A percentile compares a stretch with the other conserved stretches of the same genome.
phyloP scores from a whole-genome alignment of 2,888 invertebrate genomes.

The Cheilosia soror region DNA sequence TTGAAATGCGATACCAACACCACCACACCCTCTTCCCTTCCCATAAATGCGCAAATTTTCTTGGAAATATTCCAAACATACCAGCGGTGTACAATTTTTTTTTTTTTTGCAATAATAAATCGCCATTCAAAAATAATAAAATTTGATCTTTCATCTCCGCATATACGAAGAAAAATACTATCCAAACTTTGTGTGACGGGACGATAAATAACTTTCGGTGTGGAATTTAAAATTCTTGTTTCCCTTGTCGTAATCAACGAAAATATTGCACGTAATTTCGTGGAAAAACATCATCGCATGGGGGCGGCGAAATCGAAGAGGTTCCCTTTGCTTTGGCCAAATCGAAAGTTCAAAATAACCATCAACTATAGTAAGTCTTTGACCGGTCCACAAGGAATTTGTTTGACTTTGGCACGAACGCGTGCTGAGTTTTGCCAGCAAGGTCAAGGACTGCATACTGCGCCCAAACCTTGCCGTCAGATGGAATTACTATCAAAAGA shows the following conservation, averaged over 20 bases:
- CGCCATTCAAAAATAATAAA: conserved; percentile 2
- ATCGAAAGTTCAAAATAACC: conserved; percentile 32
- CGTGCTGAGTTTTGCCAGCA: conserved; percentile 12
- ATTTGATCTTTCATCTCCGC: conserved; percentile 24
- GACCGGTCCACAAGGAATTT: conserved; percentile 13
- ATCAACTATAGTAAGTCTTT: conserved; percentile 19
- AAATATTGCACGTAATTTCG: conserved; percentile 21
- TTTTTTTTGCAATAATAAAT: not conserved
- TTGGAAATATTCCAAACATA: not conserved
- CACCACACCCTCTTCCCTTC: not conserved
- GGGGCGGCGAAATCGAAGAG: conserved; percentile 20
- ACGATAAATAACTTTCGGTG: conserved; percentile 36
- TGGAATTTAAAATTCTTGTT: conserved; percentile 26
- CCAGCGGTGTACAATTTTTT: not conserved
- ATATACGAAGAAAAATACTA: not conserved
- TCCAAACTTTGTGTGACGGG: conserved; percentile 7
- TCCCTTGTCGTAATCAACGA: not conserved
- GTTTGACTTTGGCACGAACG: conserved; percentile 6
- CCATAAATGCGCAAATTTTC: not conserved
- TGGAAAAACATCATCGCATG: conserved; percentile 16
- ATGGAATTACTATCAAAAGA: conserved; percentile 23
- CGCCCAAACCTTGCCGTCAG: conserved; percentile 11
- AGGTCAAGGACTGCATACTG: conserved; percentile 46
- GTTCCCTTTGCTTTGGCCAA: conserved; percentile 8
- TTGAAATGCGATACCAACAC: conserved; percentile 33